Evolutionary conservation across 2,888 invertebrate species (phyloP).

Genomic region (Nymphalis c-album): DNA sequence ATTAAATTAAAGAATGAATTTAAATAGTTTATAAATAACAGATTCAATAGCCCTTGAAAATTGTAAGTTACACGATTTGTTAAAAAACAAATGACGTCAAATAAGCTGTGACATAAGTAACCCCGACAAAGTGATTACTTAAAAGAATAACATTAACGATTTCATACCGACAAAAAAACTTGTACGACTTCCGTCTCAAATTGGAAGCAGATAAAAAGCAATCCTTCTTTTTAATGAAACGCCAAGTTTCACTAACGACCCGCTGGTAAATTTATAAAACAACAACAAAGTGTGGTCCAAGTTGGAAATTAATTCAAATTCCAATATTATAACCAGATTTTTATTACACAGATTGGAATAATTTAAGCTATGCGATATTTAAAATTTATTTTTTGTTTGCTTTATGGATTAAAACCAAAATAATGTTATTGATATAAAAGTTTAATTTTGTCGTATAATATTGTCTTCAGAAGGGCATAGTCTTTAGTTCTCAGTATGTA

Average conservation of each 20-base stretch:
- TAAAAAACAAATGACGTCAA: not conserved
- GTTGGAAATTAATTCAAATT: slow-evolving; percentile 11
- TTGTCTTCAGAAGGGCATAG: too few species aligned
- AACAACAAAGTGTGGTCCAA: slow-evolving; percentile 41
- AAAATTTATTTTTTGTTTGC: too few species aligned
- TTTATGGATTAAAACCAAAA: too few species aligned
- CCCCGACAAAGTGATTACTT: slow-evolving; percentile 17
- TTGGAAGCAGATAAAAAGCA: slow-evolving; percentile 57
- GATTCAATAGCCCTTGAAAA: not conserved
- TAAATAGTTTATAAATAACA: too few species aligned
- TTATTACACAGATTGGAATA: too few species aligned
- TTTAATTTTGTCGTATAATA: too few species aligned
- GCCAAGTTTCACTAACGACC: slow-evolving; percentile 67
- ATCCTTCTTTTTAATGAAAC: slow-evolving; percentile 68
- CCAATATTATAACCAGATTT: not conserved
- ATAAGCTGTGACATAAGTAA: slow-evolving; percentile 23
- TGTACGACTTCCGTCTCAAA: slow-evolving; percentile 46
- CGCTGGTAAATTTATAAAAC: slow-evolving; percentile 48
- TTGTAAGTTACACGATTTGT: not conserved
- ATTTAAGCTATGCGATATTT: too few species aligned
- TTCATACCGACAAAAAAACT: slow-evolving; percentile 42
- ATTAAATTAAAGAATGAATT: too few species aligned
- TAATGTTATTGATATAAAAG: too few species aligned
- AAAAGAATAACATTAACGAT: slow-evolving; percentile 33
- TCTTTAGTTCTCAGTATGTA: too few species aligned